Conservation (phyloP, 2,113 vertebrate genomes). For the Otolemur garnettii region DNA sequence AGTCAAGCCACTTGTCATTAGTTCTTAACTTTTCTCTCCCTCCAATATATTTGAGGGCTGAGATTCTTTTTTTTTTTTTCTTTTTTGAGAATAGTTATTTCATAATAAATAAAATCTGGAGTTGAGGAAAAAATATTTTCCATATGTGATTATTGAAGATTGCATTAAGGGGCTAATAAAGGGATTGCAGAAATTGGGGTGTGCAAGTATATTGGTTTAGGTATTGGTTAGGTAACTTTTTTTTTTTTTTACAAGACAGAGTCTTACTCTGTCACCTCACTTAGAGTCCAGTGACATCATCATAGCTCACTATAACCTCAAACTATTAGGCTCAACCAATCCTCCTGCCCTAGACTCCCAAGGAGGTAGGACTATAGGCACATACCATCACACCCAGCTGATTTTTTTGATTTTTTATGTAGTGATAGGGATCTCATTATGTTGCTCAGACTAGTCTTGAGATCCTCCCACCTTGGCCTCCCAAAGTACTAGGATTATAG, state of each 20-base stretch:
- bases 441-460: no score
- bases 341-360: no score
- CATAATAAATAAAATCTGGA: conserved; percentile 27
- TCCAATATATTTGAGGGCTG: not conserved
- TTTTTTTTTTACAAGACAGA: not conserved
- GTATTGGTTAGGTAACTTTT: not conserved
- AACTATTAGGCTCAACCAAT: no score
- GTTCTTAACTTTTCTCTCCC: not conserved
- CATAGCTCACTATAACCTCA: no score
- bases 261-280: not conserved
- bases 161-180: conserved; percentile 17
- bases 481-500: no score
- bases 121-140: not conserved
- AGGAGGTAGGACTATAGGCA: no score
- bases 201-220: not conserved
- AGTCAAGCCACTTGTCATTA: not conserved
- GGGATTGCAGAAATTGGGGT: not conserved
- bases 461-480: no score
- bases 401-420: no score
- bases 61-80: not conserved
- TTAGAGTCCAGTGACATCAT: no score
- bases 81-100: not conserved
- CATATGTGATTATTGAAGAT: conserved; percentile 41
- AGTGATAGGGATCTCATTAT: no score
- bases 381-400: no score